Percentiles rank a stretch among this genome's conserved stretches.
phyloP scores from a whole-genome alignment of 2,797 vertebrate species.

The Neomorphus geoffroyi region DNA sequence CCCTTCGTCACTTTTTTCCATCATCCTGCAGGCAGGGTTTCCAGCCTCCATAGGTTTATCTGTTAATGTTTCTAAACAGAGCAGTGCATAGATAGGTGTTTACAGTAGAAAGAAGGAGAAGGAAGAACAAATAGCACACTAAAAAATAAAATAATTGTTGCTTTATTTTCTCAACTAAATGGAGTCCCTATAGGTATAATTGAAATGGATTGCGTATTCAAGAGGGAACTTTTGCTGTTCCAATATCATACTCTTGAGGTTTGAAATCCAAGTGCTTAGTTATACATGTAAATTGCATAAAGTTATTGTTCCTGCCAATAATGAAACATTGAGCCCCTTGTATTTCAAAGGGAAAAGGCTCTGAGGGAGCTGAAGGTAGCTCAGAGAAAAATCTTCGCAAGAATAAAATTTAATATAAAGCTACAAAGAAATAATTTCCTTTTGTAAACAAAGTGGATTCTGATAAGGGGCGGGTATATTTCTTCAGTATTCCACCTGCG shows the following conservation, averaged over 20 bases:
- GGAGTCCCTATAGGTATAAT: not conserved
- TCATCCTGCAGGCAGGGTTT: not conserved
- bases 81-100: not conserved
- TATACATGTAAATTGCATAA: conserved; percentile 26
- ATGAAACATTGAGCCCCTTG: not conserved
- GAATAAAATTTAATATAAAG: conserved; percentile 10
- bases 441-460: not conserved
- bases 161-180: conserved; percentile 57
- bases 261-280: conserved; percentile 22
- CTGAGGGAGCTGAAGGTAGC: not conserved
- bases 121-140: conserved; percentile 17
- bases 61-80: conserved; percentile 13
- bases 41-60: not conserved
- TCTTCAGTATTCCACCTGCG: not conserved
- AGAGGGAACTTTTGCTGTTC: not conserved
- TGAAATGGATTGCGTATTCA: not conserved
- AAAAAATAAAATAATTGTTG: conserved; percentile 48
- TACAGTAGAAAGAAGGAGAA: not conserved
- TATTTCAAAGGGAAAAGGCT: conserved; percentile 10
- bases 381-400: not conserved
- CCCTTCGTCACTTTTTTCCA: conserved; percentile 18
- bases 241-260: not conserved
- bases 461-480: not conserved
- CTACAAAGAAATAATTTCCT: not conserved
- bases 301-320: conserved; percentile 23